phyloP scores from a whole-genome alignment of 2,797 vertebrate genomes.

The Cheirogaleus major region DNA sequence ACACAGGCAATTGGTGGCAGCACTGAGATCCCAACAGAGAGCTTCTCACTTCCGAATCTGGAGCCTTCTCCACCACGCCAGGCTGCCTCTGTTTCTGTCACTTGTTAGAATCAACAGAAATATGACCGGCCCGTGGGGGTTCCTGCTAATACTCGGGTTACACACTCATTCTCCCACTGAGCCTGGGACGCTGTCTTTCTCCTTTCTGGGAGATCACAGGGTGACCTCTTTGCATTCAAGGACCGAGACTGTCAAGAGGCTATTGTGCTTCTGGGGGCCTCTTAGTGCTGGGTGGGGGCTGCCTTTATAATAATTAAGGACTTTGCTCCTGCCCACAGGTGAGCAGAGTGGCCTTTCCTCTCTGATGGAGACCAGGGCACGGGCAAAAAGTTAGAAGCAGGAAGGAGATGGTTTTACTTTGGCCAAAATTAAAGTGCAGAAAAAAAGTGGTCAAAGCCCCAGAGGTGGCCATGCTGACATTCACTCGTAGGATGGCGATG shows the following conservation, averaged over 20 bases:
- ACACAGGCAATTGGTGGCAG: not conserved
- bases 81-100: not conserved
- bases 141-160: not conserved
- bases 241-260: not conserved
- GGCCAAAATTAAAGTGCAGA: not conserved
- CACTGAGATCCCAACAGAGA: not conserved
- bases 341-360: not conserved
- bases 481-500: rapidly evolving
- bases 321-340: not conserved
- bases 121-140: not conserved
- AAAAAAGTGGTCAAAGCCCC: not conserved
- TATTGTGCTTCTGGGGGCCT: not conserved
- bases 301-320: not conserved
- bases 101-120: not conserved
- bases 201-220: not conserved
- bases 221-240: not conserved
- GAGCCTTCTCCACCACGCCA: not conserved
- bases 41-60: not conserved
- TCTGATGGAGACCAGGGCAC: not conserved
- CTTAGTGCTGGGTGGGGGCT: not conserved
- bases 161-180: not conserved
- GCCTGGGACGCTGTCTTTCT: not conserved
- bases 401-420: not conserved
- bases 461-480: not conserved
- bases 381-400: not conserved